Base-by-base conservation (phyloP, 2,113 vertebrate genomes). In the Cochlearius cochlearius region DNA sequence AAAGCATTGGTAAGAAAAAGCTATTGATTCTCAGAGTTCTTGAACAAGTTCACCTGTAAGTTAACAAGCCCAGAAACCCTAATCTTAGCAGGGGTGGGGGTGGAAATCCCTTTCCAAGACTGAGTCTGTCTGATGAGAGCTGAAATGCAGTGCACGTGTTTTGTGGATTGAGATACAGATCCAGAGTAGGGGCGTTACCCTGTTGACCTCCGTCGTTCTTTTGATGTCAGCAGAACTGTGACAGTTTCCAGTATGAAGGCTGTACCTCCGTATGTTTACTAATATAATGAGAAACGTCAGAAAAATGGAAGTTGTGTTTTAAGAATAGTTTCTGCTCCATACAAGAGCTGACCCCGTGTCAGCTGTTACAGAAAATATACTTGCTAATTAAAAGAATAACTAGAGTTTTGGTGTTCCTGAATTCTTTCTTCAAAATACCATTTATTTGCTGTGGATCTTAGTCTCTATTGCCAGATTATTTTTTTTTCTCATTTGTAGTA, bases 31-130 rank as follows among this genome's bases (percentile, higher is more conserved):
- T 90, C 72, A 34, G 32, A 50, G 25, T 11, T 76, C 17, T 56
- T 64, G 58, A 47, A 13, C 29, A 29, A 30, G 49, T 64, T 66
- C 7, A 5, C 29, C 21, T 58, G 5, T 50, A 50, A 72, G 12
- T 49, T 79, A 89, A 53, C 32, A 47, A 84, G 73, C 49, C 12
- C 73, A 76, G 81, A 47, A 92, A 7, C 21, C 1, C n/a, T 53
- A 5, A 15, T 45, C 67, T 34, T 38, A 2, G 23, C 3, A 12
- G 14, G 1, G 9, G 5, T 13, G 8, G 18, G 38, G 3, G 3
- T 20, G 10, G 32, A 29, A 67, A 30, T 59, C 43, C 21, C 47
- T 49, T 67, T 26, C 47, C 43, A 34, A 36, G 47, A 4, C 32
- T 69, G n/a, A 18, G 22, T 39, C 39, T 60, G 1, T 21, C 59